Base-by-base conservation (phyloP, 1,140 invertebrate genomes). In the Atta cephalotes region DNA sequence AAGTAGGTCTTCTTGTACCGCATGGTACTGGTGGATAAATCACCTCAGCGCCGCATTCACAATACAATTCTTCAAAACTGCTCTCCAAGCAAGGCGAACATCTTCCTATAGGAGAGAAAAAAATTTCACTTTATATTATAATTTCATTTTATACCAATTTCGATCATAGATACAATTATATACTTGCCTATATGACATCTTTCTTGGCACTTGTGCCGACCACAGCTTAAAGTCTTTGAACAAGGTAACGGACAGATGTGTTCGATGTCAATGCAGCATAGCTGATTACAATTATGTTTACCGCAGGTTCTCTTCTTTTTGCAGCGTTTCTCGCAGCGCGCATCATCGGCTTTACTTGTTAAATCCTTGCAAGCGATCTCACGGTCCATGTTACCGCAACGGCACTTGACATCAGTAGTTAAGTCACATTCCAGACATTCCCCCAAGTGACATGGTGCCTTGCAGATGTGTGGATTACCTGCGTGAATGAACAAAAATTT, bases 21-120 rank as follows among this genome's bases (percentile, higher is more conserved):
- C 99, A 99, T 0, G 98, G 96, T 63, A 99, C 97, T 0, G 99
- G 99, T 3, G 99, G 99, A 94, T 97, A 97, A 65, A 98, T 95
- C 25, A 99, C 97, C 80, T 97, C 97, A 0, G 96, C 95, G 1
- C 99, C 99, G 95, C 99, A 99, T 91, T 98, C 97, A 93, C 99
- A 99, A 3, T 97, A 97, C 3, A 99, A 95, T 94, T 99, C 99
- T 71, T 99, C 98, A 95, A 99, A 99, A 92, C 98, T 98, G 90
- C 97, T 97, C 88, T 97, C 95, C 88, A 97, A 97, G 93, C 98
- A 99, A 2, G 97, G 97, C 49, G 96, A 96, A 94, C 99, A 99
- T 93, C 98, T 97, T 31, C 92, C 94, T 95, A 25, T 70, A 14
- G 7, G n/a, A 63, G 35, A 31, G 6, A 25, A 21, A 16, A 79